These are phyloP conservation scores for Chelon labrosus DNA, from an alignment of 2,797 vertebrate genomes.

Conservation along the genomic window DNA sequence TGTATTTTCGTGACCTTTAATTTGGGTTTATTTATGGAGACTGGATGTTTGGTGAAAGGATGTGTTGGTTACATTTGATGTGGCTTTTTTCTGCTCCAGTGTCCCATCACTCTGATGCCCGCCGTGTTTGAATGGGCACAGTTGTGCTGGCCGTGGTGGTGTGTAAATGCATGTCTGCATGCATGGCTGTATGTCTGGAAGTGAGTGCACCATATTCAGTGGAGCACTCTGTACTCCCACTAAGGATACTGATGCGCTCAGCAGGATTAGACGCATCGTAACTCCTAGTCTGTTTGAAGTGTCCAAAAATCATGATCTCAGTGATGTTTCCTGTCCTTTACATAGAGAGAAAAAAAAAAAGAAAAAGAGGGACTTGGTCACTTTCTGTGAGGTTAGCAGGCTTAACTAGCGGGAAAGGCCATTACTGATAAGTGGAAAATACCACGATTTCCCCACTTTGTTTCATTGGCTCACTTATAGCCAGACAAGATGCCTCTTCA, in stretches of 20 bases:
- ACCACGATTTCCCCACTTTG: not conserved
- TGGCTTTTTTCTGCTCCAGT: not conserved
- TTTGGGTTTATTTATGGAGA: slow-evolving; percentile 11
- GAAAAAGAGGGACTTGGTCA: slow-evolving; percentile 13
- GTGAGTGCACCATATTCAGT: slow-evolving; percentile 49
- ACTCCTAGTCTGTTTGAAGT: slow-evolving; percentile 62
- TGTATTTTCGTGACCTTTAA: slow-evolving; percentile 4
- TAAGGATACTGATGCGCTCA: slow-evolving; percentile 63
- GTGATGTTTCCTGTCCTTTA: slow-evolving; percentile 19
- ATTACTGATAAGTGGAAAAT: slow-evolving; percentile 1
- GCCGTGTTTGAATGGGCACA: slow-evolving; percentile 40
- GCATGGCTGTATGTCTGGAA: slow-evolving; percentile 47
- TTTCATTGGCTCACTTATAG: slow-evolving; percentile 28
- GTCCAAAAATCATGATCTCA: slow-evolving; percentile 42
- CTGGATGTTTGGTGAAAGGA: slow-evolving; percentile 6
- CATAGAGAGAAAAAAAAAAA: slow-evolving; percentile 4
- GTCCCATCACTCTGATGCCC: slow-evolving; percentile 14
- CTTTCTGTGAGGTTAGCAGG: not conserved
- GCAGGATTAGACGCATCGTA: slow-evolving; percentile 71
- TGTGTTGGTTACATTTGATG: not conserved
- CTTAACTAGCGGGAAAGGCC: slow-evolving; percentile 2
- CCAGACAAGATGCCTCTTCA: slow-evolving; percentile 15
- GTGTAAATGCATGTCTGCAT: slow-evolving; percentile 38
- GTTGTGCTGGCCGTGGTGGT: slow-evolving; percentile 26
- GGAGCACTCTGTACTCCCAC: slow-evolving; percentile 56